These are phyloP conservation scores for Crotalus horridus DNA, from an alignment of 2,113 vertebrate species.

Conservation along the genomic window DNA sequence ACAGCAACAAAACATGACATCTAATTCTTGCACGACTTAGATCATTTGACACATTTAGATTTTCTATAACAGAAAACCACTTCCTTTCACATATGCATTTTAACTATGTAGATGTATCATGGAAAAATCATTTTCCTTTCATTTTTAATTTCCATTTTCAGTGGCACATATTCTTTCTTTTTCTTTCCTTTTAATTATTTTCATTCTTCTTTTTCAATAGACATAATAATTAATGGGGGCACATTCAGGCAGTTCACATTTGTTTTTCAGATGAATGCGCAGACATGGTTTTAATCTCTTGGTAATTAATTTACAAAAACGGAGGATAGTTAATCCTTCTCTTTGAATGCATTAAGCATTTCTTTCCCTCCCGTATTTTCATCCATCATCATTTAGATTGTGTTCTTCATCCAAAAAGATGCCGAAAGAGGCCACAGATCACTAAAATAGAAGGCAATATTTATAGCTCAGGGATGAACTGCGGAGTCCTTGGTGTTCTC, in stretches of 20 bases:
- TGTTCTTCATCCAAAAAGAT: neutral
- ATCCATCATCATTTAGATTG: neutral
- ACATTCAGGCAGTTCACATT: neutral
- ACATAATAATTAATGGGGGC: neutral
- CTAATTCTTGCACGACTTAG: neutral
- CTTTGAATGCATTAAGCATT: neutral
- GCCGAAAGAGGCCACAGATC: neutral
- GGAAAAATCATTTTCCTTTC: neutral
- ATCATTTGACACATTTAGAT: neutral
- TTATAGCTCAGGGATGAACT: neutral
- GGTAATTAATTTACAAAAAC: neutral
- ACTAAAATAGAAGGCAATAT: neutral
- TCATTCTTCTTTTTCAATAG: neutral
- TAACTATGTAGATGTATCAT: neutral
- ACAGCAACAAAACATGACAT: neutral
- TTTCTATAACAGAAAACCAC: neutral
- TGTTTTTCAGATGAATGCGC: neutral
- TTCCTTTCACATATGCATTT: neutral
- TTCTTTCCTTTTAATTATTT: neutral
- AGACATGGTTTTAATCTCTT: neutral
- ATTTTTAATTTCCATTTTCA: neutral
- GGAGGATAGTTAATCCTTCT: neutral
- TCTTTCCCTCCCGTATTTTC: neutral
- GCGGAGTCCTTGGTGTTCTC: neutral
- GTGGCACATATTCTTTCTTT: neutral